phyloP scores from a whole-genome alignment of 2,797 vertebrate genomes.

The Scolopax bukidnonensis region DNA sequence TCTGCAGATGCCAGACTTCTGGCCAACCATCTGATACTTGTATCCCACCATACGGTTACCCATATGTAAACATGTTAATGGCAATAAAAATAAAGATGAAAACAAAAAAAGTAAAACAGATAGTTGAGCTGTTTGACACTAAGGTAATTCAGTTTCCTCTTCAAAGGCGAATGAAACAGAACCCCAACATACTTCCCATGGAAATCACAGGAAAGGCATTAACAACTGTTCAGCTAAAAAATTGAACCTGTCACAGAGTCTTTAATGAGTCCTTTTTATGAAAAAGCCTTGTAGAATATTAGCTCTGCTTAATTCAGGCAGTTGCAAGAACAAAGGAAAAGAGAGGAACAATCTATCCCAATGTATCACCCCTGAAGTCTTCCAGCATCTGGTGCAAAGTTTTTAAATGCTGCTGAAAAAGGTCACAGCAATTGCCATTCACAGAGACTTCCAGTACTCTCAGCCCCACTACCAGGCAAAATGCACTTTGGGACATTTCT shows the following conservation, averaged over 20 bases:
- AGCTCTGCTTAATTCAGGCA: background rate
- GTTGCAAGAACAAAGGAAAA: slow-evolving; percentile 7
- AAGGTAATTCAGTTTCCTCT: slow-evolving; percentile 30
- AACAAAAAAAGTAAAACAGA: slow-evolving; percentile 25
- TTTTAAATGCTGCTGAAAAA: background rate
- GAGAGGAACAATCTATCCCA: background rate
- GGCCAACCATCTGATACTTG: slow-evolving; percentile 59
- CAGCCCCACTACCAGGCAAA: background rate
- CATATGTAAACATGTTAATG: slow-evolving; percentile 37
- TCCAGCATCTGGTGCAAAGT: background rate
- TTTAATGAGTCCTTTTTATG: background rate
- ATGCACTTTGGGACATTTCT: background rate
- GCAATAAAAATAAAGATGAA: slow-evolving; percentile 55
- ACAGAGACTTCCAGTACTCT: background rate
- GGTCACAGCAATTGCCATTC: background rate
- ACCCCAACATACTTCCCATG: background rate
- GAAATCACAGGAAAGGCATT: background rate
- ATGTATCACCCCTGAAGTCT: background rate
- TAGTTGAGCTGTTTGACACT: slow-evolving; percentile 22
- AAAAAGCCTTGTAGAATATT: background rate
- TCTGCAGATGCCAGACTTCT: slow-evolving; percentile 56
- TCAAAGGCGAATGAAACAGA: background rate
- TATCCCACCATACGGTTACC: slow-evolving; percentile 35
- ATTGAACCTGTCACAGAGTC: background rate
- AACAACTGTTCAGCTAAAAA: slow-evolving; percentile 19